A percentile compares a stretch with the other conserved stretches of the same genome.
Conservation (phyloP, 2,888 invertebrate species). For the Sinodicranocentrus sp. region DNA sequence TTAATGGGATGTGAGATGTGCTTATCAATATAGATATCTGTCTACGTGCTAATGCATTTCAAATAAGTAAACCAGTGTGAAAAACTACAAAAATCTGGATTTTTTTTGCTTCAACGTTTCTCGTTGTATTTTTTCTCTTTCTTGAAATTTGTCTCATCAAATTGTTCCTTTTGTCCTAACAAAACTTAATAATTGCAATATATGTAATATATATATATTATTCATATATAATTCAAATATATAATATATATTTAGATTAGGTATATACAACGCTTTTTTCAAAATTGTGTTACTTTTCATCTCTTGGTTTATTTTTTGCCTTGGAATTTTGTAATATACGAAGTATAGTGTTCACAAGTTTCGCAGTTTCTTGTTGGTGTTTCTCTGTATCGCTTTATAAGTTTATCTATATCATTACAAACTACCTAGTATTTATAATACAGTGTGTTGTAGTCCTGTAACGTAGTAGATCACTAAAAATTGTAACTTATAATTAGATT, state of each 20-base stretch:
- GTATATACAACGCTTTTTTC: conserved; percentile 14
- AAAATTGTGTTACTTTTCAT: neutral
- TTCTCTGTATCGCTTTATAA: neutral
- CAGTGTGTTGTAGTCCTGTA: neutral
- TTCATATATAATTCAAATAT: conserved; percentile 58
- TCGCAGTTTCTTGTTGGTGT: conserved; percentile 9
- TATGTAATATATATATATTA: conserved; percentile 52
- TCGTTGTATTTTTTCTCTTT: conserved; percentile 63
- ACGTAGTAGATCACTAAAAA: conserved; percentile 1
- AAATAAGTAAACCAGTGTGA: conserved; percentile 15
- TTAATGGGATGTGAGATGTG: too few relatives aligned
- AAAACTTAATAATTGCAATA: conserved; percentile 62
- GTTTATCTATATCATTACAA: neutral
- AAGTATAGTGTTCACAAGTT: conserved; percentile 1
- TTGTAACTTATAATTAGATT: too few relatives aligned
- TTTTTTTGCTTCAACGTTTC: conserved; percentile 65
- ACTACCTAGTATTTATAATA: conserved; percentile 1
- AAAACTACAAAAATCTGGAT: conserved; percentile 12
- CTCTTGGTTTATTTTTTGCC: neutral
- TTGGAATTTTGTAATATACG: neutral
- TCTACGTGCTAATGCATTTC: conserved; percentile 54
- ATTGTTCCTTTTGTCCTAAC: conserved; percentile 66
- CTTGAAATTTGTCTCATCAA: conserved; percentile 58
- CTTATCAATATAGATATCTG: neutral
- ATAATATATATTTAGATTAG: conserved; percentile 54